Percentiles rank a stretch among this genome's conserved stretches.
Evolutionary conservation across 2,113 vertebrate species (phyloP).

Genomic region (Aegypius monachus): DNA sequence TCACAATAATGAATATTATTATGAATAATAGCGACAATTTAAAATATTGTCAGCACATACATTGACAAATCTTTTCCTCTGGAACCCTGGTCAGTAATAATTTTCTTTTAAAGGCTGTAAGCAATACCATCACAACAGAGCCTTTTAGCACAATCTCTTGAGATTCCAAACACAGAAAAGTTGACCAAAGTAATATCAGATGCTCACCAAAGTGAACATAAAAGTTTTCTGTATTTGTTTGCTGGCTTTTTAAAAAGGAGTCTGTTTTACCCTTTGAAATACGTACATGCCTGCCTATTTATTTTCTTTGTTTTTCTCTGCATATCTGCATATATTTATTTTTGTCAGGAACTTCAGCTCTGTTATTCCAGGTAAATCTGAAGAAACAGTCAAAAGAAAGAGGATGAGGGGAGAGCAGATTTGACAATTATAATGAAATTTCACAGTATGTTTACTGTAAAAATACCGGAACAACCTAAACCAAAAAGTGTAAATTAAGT

Average conservation of each 20-base stretch:
- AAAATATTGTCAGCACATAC: conserved; percentile 3
- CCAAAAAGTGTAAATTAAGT: not conserved
- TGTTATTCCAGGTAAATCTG: not conserved
- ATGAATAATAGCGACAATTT: conserved; percentile 30
- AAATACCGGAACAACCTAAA: not conserved
- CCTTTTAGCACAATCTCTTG: not conserved
- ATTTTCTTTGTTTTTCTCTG: not conserved
- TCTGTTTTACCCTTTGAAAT: not conserved
- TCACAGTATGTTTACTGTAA: not conserved
- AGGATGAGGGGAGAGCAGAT: not conserved
- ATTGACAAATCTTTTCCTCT: conserved; percentile 1
- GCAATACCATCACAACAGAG: not conserved
- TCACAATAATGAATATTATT: conserved; percentile 46
- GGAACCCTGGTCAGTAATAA: not conserved
- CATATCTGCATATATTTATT: not conserved
- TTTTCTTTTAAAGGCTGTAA: not conserved
- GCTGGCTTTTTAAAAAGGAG: not conserved
- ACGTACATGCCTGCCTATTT: not conserved
- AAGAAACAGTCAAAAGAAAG: not conserved
- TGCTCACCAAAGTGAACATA: not conserved
- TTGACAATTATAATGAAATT: not conserved
- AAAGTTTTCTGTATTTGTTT: not conserved
- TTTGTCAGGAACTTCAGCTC: not conserved
- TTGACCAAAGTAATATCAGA: not conserved
- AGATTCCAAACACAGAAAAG: not conserved